These are phyloP conservation scores for Caenorhabditis sinica DNA, from an alignment of 2,888 invertebrate genomes.

Conservation along the genomic window DNA sequence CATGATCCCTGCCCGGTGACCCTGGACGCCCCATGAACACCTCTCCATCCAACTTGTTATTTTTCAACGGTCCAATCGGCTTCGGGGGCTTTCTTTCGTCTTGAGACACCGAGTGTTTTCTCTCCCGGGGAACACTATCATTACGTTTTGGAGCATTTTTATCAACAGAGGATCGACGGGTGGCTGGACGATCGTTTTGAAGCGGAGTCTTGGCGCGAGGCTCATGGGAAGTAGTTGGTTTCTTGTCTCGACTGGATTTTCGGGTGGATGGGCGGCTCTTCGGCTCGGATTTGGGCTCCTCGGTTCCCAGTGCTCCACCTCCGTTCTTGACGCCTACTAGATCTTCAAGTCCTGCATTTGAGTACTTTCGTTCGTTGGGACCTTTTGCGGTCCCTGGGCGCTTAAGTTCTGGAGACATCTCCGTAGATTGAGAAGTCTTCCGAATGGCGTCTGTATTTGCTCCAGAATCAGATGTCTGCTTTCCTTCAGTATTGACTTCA, in stretches of 20 bases:
- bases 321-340: background rate
- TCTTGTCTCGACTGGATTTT: constrained; percentile 34
- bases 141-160: constrained; percentile 51
- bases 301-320: no score
- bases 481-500: background rate
- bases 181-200: constrained; percentile 40
- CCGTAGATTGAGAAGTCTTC: background rate
- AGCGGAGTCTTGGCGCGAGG: constrained; percentile 37
- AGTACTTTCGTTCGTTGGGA: constrained; percentile 33
- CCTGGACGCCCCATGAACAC: constrained; percentile 31
- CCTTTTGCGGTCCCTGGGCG: constrained; percentile 47
- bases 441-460: background rate
- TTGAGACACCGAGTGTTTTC: constrained; percentile 23
- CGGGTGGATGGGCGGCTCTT: constrained; percentile 48
- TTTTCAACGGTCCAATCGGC: constrained; percentile 37
- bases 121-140: constrained; percentile 43
- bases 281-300: background rate
- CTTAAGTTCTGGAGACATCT: constrained; percentile 3
- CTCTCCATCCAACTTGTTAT: constrained; percentile 36
- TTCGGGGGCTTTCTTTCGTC: constrained; percentile 46
- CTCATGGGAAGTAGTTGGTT: constrained; percentile 24
- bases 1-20: constrained; percentile 62
- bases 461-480: background rate
- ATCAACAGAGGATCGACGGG: constrained; percentile 48
- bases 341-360: constrained; percentile 47